Percentiles rank a stretch among this genome's conserved stretches.
phyloP scores from a whole-genome alignment of 1,140 invertebrate genomes.

The Caenorhabditis briggsae region DNA sequence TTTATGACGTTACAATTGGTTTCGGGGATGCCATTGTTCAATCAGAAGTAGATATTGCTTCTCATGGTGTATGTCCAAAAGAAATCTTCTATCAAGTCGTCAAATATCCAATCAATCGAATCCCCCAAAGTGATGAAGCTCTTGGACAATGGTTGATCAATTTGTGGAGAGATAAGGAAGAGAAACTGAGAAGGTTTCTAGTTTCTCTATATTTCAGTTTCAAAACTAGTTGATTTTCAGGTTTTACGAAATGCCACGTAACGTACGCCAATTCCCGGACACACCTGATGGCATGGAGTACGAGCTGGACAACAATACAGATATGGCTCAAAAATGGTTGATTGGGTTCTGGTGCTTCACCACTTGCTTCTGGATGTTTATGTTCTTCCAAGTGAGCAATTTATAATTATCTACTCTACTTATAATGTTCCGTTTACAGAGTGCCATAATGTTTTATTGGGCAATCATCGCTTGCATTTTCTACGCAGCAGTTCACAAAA shows the following conservation, averaged over 20 bases:
- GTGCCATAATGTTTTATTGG: constrained; percentile 42
- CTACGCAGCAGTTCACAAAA: constrained; percentile 67
- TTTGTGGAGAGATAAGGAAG: constrained; percentile 67
- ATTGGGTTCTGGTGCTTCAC: constrained; percentile 57
- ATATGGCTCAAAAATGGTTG: constrained; percentile 21
- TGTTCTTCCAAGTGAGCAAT: constrained; percentile 58
- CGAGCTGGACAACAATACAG: constrained; percentile 42
- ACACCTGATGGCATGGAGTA: constrained; percentile 21
- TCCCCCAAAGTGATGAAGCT: constrained; percentile 60
- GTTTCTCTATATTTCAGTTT: background rate
- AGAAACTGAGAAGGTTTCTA: constrained; percentile 61
- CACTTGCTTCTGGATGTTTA: constrained; percentile 56
- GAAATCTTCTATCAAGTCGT: constrained; percentile 64
- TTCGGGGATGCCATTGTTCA: constrained; percentile 84
- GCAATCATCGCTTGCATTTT: constrained; percentile 66
- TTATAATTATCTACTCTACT: background rate
- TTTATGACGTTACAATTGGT: constrained; percentile 87
- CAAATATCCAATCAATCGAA: constrained; percentile 60
- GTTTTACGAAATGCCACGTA: constrained; percentile 43
- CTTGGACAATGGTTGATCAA: constrained; percentile 62
- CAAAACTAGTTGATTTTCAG: background rate
- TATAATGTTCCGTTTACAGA: constrained; percentile 25
- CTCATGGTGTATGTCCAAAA: constrained; percentile 64
- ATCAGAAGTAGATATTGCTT: constrained; percentile 83
- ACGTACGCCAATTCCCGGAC: constrained; percentile 27